phyloP scores from a whole-genome alignment of 1,140 invertebrate genomes.

The Trichonephila inaurata region DNA sequence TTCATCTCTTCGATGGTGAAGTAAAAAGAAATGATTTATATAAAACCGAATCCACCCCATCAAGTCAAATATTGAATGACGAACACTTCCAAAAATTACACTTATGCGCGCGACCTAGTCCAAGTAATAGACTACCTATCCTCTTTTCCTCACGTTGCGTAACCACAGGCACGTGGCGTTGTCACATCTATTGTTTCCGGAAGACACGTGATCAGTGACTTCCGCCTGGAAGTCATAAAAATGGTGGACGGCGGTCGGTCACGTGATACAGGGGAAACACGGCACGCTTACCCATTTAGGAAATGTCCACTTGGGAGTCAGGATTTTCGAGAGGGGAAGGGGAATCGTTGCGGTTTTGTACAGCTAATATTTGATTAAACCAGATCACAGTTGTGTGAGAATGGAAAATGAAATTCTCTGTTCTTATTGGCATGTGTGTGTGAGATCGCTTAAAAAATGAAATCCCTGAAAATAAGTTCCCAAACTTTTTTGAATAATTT shows the following conservation, averaged over 20 bases:
- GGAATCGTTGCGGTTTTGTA: not conserved
- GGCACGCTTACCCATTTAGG: conserved; percentile 2
- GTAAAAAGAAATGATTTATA: conserved; percentile 15
- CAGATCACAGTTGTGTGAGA: no score
- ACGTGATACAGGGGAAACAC: conserved; percentile 37
- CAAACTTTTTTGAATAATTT: no score
- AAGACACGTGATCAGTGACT: conserved; percentile 44
- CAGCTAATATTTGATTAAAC: no score
- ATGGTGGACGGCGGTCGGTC: not conserved
- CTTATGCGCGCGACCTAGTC: not conserved
- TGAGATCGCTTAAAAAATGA: no score
- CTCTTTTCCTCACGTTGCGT: conserved; percentile 6
- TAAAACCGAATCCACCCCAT: not conserved
- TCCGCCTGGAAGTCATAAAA: conserved; percentile 43
- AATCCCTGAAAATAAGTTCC: no score
- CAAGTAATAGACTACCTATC: not conserved
- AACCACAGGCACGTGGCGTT: conserved; percentile 46
- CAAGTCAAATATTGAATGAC: not conserved
- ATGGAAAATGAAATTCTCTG: no score
- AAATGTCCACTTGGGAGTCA: not conserved
- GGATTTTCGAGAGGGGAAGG: not conserved
- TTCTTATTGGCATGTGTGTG: no score
- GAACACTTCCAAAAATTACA: not conserved
- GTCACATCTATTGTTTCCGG: conserved; percentile 58
- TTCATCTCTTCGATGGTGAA: not conserved